phyloP scores from a whole-genome alignment of 2,888 invertebrate genomes.

The Diarsia brunnea region DNA sequence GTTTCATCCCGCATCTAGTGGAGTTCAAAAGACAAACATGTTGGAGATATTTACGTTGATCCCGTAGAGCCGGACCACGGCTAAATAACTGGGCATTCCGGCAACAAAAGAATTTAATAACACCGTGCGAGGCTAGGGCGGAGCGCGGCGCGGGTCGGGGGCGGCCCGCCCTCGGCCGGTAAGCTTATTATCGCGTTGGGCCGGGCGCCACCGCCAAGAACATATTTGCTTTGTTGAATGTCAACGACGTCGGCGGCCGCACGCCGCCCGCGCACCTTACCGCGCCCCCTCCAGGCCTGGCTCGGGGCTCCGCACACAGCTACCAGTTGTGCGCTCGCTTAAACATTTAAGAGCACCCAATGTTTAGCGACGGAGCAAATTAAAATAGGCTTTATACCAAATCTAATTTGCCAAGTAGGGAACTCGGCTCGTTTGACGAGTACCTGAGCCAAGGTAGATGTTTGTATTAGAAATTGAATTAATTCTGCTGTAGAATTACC shows the following conservation, averaged over 20 bases:
- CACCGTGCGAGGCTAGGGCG: slow-evolving; percentile 78
- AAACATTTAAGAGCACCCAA: slow-evolving; percentile 88
- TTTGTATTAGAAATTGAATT: slow-evolving; percentile 89
- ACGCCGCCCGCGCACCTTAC: slow-evolving; percentile 56
- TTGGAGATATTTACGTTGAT: slow-evolving; percentile 83
- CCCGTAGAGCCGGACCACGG: slow-evolving; percentile 80
- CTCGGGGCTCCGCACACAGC: slow-evolving; percentile 78
- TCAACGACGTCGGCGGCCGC: slow-evolving; percentile 79
- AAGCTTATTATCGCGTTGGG: slow-evolving; percentile 87
- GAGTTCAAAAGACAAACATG: slow-evolving; percentile 82
- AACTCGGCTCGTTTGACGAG: slow-evolving; percentile 82
- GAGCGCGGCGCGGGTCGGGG: slow-evolving; percentile 71
- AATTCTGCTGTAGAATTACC: slow-evolving; percentile 84
- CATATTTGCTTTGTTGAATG: slow-evolving; percentile 88
- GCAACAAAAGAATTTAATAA: slow-evolving; percentile 90
- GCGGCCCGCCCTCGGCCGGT: slow-evolving; percentile 79
- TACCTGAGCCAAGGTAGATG: slow-evolving; percentile 81
- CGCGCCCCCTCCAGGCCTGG: not conserved
- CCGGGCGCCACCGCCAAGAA: slow-evolving; percentile 77
- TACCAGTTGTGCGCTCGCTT: slow-evolving; percentile 83
- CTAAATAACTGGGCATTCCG: slow-evolving; percentile 86
- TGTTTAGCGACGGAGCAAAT: slow-evolving; percentile 89
- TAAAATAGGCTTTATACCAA: slow-evolving; percentile 90
- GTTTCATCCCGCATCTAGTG: slow-evolving; percentile 76
- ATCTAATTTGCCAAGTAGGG: slow-evolving; percentile 89